Conservation (phyloP, 1,140 invertebrate genomes). For the Monochamus saltuarius region DNA sequence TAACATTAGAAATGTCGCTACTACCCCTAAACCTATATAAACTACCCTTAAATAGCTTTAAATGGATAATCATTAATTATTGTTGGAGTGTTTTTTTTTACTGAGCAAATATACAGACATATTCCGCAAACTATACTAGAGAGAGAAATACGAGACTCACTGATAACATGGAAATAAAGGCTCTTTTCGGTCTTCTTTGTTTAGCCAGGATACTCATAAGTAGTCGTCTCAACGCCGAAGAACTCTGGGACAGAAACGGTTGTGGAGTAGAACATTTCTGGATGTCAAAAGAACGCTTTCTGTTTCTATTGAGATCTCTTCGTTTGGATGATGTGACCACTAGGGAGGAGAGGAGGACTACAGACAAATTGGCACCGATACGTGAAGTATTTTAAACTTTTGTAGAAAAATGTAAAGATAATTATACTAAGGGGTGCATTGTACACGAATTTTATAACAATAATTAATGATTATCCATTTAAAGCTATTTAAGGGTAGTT, state of each 20-base stretch:
- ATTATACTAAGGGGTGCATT: constrained; percentile 28
- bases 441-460: no score
- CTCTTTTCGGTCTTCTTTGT: background rate
- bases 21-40: no score
- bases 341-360: constrained; percentile 15
- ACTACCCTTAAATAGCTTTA: no score
- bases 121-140: background rate
- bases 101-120: background rate
- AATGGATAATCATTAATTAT: no score
- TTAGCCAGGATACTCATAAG: background rate
- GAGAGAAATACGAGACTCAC: background rate
- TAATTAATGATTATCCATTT: no score
- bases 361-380: constrained; percentile 45
- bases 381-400: constrained; percentile 38
- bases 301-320: constrained; percentile 21
- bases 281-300: constrained; percentile 21
- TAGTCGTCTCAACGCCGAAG: background rate
- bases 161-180: background rate
- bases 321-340: constrained; percentile 34
- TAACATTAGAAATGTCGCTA: no score
- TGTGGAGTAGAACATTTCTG: constrained; percentile 24
- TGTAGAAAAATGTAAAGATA: constrained; percentile 33
- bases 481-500: no score
- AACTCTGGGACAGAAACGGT: constrained; percentile 38
- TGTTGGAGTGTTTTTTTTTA: no score